phyloP scores from a whole-genome alignment of 2,797 vertebrate species.

The Pithecia hirsuta region DNA sequence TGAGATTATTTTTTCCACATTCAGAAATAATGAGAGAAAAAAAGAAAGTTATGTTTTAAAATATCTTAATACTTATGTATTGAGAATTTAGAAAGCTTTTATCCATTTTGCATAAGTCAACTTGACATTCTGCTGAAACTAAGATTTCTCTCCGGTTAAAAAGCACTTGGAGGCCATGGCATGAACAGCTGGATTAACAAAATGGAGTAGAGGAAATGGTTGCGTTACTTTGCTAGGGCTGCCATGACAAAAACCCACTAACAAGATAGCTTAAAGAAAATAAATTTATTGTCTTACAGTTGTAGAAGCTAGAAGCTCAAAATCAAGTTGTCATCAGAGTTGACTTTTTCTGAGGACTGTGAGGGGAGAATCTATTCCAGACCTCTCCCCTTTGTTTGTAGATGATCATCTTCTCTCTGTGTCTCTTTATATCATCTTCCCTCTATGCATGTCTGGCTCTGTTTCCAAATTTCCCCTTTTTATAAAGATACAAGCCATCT shows the following conservation, averaged over 20 bases:
- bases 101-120: neutral
- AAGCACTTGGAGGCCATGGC: neutral
- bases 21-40: conserved; percentile 53
- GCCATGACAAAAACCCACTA: neutral
- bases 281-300: neutral
- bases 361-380: neutral
- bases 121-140: neutral
- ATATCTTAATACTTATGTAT: neutral
- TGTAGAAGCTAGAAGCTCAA: neutral
- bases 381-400: no score
- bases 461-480: neutral
- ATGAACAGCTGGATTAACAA: neutral
- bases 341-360: neutral
- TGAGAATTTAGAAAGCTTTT: conserved; percentile 37
- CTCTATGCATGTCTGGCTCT: neutral
- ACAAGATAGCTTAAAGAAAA: neutral
- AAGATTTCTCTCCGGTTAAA: neutral
- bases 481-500: neutral
- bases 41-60: conserved; percentile 35
- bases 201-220: neutral
- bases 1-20: conserved; percentile 42
- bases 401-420: neutral
- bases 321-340: neutral
- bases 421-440: neutral
- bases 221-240: neutral